Base-by-base conservation (phyloP, 2,888 invertebrate species). In the Drosophila pseudotalamancana region DNA sequence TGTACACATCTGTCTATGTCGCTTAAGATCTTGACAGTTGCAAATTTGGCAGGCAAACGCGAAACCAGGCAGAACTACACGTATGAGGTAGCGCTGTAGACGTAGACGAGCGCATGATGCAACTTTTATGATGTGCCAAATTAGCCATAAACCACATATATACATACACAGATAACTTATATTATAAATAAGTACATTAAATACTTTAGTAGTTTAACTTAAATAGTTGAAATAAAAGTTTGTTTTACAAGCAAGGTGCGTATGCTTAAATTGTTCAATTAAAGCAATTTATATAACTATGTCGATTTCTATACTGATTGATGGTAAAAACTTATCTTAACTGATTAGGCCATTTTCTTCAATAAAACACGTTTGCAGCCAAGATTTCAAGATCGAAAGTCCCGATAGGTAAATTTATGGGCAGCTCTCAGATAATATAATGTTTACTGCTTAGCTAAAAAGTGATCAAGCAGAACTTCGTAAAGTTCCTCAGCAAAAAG, bases 71-170 rank as follows among this genome's bases (percentile, higher is more conserved):
- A 71, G 75, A 60, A 61, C 45, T 19, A 56, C 61, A 45, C 42
- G 39, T n/a, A 40, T 19, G 54, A 21, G 31, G 9, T 27, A 49
- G 27, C 2, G 16, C n/a, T 14, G 27, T 18, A 29, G 18, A 5
- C 19, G 3, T 6, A 19, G 16, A 16, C 51, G 19, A 16, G 16
- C 19, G 32, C 12, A 54, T 70, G 63, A 60, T 70, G 76, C 55
- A 61, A 61, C 11, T 68, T 79, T 87, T 83, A 84, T 73, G 84
- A 83, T 72, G 84, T 87, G 81, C 55, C 42, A 87, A 87, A 86
- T 80, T 84, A 73, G 72, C 62, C 67, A 80, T 87, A 70, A 83
- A 80, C 65, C 37, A 72, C 11, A 64, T 35, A 35, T 14, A 27
- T 14, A 14, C 6, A 48, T 19, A 46, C 32, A 14, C 0, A 21